Evolutionary conservation across 1,140 invertebrate genomes (phyloP), one percentile per base, ranked within the genome.

Genomic region (Lanistes nyassanus): DNA sequence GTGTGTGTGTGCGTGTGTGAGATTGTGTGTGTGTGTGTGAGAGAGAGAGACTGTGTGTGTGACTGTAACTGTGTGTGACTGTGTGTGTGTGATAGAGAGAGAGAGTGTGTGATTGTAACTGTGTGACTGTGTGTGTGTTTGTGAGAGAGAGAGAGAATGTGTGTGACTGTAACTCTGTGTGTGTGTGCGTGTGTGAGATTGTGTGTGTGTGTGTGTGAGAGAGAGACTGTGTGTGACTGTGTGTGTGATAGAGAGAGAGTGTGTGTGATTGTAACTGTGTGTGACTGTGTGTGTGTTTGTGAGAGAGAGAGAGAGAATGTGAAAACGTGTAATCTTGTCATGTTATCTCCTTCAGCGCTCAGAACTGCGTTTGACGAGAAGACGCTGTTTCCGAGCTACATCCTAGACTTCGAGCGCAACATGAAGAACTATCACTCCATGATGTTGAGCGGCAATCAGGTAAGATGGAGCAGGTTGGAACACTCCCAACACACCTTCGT

Each of bases 291-390:
- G 6, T 11, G 11, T 60, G 56, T 60, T n/a, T 53, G n/a, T n/a
- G n/a, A n/a, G n/a, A n/a, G n/a, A n/a, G n/a, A n/a, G n/a, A n/a
- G n/a, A n/a, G n/a, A n/a, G n/a, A n/a, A n/a, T n/a, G n/a, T n/a
- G n/a, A n/a, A n/a, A n/a, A n/a, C n/a, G n/a, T n/a, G n/a, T n/a
- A 23, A 13, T 13, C 23, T 13, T 53, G 51, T 60, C 23, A 26
- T 13, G 23, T 42, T 70, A 31, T 67, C 68, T 69, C 65, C 82
- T 79, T 13, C 78, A 89, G 88, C 85, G 31, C 69, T 90, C 55
- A 85, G 84, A 65, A 83, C 85, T 47, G 84, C 87, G 1, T 89
- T 88, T 76, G 88, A 89, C 78, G 89, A 90, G 80, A 88, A 88
- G 74, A 84, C 86, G 29, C 77, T 90, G 42, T 90, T 90, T 77